phyloP scores from a whole-genome alignment of 2,888 invertebrate species.

The Lissocephala sabroskyi region DNA sequence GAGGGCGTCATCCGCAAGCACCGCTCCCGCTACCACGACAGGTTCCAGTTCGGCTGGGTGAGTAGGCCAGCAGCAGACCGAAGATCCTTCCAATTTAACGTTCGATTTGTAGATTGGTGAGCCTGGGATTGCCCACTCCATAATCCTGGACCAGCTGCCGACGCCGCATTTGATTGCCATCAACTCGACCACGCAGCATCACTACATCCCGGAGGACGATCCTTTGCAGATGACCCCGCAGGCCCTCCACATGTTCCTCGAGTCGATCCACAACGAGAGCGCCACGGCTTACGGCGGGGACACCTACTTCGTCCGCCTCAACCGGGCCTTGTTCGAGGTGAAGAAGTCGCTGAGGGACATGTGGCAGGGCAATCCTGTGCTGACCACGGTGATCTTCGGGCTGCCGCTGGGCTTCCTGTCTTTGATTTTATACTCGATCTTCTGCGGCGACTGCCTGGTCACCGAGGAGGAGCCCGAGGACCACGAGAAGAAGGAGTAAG shows the following conservation, averaged over 20 bases:
- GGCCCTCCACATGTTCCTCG: slow-evolving; percentile 70
- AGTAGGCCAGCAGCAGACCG: slow-evolving; percentile 18
- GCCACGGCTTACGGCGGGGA: slow-evolving; percentile 91
- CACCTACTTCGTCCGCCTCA: slow-evolving; percentile 82
- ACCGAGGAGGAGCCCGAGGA: slow-evolving; percentile 82
- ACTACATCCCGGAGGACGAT: slow-evolving; percentile 91
- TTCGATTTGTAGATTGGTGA: slow-evolving; percentile 77
- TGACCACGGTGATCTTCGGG: slow-evolving; percentile 94
- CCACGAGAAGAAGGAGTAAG: slow-evolving; percentile 74
- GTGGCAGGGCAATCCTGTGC: slow-evolving; percentile 94
- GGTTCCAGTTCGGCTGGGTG: slow-evolving; percentile 95
- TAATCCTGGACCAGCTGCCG: slow-evolving; percentile 89
- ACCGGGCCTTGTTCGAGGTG: slow-evolving; percentile 88
- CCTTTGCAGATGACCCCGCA: slow-evolving; percentile 86
- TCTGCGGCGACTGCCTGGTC: slow-evolving; percentile 95
- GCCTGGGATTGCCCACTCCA: slow-evolving; percentile 92
- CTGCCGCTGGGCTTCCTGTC: slow-evolving; percentile 94
- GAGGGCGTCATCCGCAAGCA: slow-evolving; percentile 84
- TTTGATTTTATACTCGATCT: slow-evolving; percentile 95
- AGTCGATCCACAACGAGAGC: slow-evolving; percentile 80
- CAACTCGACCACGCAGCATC: slow-evolving; percentile 93
- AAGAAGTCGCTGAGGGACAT: slow-evolving; percentile 84
- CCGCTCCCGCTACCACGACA: slow-evolving; percentile 84
- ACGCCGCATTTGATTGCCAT: slow-evolving; percentile 91
- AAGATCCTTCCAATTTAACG: too few relatives aligned